Percentiles rank a stretch among this genome's conserved stretches.
These are phyloP conservation scores for Spinus pinus DNA, from an alignment of 2,797 vertebrate species.

Conservation along the genomic window DNA sequence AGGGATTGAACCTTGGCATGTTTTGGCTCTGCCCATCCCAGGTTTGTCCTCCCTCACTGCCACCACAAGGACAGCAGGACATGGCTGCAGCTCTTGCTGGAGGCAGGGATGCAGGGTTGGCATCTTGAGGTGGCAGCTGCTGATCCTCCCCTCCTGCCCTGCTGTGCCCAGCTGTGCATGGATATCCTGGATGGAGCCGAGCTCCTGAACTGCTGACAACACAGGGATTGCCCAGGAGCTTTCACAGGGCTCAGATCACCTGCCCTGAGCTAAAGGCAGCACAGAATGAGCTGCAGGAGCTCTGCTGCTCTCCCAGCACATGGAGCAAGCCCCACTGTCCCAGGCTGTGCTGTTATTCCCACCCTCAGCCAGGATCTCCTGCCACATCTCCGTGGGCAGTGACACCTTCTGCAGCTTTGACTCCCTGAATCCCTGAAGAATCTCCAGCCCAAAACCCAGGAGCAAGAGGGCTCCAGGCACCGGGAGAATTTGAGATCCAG, in stretches of 20 bases:
- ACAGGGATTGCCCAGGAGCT: background rate
- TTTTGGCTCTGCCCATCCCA: background rate
- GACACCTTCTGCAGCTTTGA: background rate
- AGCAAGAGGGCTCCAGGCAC: background rate
- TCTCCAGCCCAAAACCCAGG: background rate
- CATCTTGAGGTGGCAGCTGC: background rate
- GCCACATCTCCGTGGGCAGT: rapidly evolving
- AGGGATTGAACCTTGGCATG: rapidly evolving
- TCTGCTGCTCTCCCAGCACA: background rate
- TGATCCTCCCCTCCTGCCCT: background rate
- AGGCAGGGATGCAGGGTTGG: background rate
- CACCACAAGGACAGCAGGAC: background rate
- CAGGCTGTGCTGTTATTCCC: background rate
- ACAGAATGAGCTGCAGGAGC: background rate
- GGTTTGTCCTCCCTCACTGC: background rate
- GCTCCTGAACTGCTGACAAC: background rate
- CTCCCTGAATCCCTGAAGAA: background rate
- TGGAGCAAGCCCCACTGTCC: rapidly evolving
- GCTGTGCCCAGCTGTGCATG: background rate
- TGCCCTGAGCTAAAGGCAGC: background rate
- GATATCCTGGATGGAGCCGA: background rate
- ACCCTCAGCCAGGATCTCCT: background rate
- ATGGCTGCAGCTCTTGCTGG: background rate
- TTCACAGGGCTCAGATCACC: background rate
- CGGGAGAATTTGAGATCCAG: background rate